Evolutionary conservation across 2,888 invertebrate species (phyloP), one percentile per base, ranked within the genome.

Genomic region (Pherbina coryleti): DNA sequence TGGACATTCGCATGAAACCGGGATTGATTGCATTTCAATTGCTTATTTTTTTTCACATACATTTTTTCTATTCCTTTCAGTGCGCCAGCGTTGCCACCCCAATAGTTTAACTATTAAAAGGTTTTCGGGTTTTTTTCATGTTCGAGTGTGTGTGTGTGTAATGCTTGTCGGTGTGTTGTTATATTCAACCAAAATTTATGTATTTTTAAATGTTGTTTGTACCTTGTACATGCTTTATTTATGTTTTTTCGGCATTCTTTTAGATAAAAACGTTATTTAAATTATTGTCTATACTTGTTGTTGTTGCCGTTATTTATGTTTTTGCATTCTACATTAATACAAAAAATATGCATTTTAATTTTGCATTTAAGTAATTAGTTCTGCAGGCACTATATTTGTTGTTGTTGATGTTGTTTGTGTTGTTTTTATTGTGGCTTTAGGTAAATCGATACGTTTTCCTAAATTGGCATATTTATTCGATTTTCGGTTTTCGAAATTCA

Each of bases 21-120:
- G 37, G 67, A 75, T 75, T 75, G 75, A 75, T 66, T 75, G 66
- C 51, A 53, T 55, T 67, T 53, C 66, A 67, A 66, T 75, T 55
- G 25, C 62, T 17, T 62, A 25, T 14, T 53, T 62, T 70, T 75
- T 75, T 25, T 22, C 25, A n/a, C n/a, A 31, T 34, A 19, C 57
- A 55, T 22, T 69, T 67, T 28, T 62, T 62, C 28, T 62, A 22
- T n/a, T 14, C 28, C 7, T 55, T 55, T 55, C 11, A 22, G 55
- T 7, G 1, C 17, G 14, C 44, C 44, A 69, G 69, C 8, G 51
- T 49, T 69, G 51, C 69, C 69, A 69, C 22, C 17, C 9, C 37
- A 37, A 66, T 44, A 66, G 22, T 34, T 31, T 44, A 31, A 14
- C 5, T 37, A 11, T 44, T 11, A 44, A 44, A 44, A 44, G 44